Conservation (phyloP, 2,797 vertebrate genomes). For the Centropyge bicolor region DNA sequence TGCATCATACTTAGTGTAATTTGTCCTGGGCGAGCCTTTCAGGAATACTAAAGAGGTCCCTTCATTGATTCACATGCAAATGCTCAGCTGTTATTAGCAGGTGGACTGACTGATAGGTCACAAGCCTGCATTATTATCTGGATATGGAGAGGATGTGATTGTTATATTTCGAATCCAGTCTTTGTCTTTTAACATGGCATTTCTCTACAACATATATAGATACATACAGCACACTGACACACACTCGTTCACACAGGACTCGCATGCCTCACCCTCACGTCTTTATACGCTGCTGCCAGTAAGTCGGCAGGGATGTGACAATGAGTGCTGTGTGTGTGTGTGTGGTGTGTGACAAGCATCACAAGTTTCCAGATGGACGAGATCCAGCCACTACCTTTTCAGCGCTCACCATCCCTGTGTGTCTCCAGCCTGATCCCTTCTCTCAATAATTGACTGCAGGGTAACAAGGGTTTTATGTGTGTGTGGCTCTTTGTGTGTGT, state of each 20-base stretch:
- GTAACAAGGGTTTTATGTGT: constrained; percentile 55
- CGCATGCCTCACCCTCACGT: constrained; percentile 6
- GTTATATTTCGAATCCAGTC: too few species aligned
- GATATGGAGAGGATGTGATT: background rate
- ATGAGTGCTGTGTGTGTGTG: constrained; percentile 5
- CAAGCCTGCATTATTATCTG: constrained; percentile 10
- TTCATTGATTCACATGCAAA: constrained; percentile 59
- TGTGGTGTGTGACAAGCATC: constrained; percentile 45
- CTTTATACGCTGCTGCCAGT: constrained; percentile 15
- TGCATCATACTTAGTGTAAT: constrained; percentile 65
- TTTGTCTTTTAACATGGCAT: constrained; percentile 2
- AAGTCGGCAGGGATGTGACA: constrained; percentile 12
- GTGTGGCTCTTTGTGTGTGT: constrained; percentile 23
- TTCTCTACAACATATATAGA: background rate
- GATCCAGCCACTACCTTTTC: constrained; percentile 61
- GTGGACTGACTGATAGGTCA: constrained; percentile 39
- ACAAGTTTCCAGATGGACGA: constrained; percentile 55
- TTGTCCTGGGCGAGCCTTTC: constrained; percentile 43
- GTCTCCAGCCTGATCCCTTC: constrained; percentile 60
- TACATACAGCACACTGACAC: background rate
- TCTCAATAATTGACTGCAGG: constrained; percentile 73
- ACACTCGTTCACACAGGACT: background rate
- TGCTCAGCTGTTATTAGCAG: constrained; percentile 44
- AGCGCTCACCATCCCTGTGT: constrained; percentile 38
- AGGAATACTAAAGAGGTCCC: constrained; percentile 61